Base-by-base conservation (phyloP, 2,797 vertebrate genomes). In the Gouania willdenowi region DNA sequence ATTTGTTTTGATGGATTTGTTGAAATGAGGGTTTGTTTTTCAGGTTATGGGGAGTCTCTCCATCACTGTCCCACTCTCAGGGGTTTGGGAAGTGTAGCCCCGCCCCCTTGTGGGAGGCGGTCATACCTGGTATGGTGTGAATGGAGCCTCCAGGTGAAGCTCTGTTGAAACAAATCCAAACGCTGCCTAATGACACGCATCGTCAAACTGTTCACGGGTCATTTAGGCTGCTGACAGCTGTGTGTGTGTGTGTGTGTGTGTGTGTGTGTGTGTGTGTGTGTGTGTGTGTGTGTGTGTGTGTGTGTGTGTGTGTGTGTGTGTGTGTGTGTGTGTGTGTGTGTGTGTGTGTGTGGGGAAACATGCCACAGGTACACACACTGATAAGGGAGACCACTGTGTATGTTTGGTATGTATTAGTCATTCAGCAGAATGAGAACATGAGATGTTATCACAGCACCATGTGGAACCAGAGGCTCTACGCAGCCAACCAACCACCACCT, bases 141-240 rank as follows among this genome's bases (percentile, higher is more conserved):
- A 93, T 79, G 67, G 87, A 90, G 66, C 83, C 83, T 87, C 90
- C 89, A 92, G 84, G 91, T 87, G 88, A 80, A 90, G 91, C 89
- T 75, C 88, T 91, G 90, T 90, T 91, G 92, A 90, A 91, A 93
- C 92, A 92, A 88, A 92, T 85, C 74, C 91, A 88, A 81, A 90
- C n/a, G 90, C 91, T 90, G 88, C 89, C 92, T 82, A 92, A 93
- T 92, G 91, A 94, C 81, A 86, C 86, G 88, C 90, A 92, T 88
- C 80, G 91, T 92, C 92, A 90, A 92, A 92, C 90, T 86, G 83
- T 93, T 94, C 91, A 94, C 93, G 93, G 91, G 84, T 92, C 92
- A 93, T 94, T 96, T 92, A 87, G 87, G 87, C 84, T 91, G 91
- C 91, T 95, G 92, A 89, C 87, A 90, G 77, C 27, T 13, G 18